Evolutionary conservation across 2,888 invertebrate genomes (phyloP).

Genomic region (Chymomyza fuscimana): DNA sequence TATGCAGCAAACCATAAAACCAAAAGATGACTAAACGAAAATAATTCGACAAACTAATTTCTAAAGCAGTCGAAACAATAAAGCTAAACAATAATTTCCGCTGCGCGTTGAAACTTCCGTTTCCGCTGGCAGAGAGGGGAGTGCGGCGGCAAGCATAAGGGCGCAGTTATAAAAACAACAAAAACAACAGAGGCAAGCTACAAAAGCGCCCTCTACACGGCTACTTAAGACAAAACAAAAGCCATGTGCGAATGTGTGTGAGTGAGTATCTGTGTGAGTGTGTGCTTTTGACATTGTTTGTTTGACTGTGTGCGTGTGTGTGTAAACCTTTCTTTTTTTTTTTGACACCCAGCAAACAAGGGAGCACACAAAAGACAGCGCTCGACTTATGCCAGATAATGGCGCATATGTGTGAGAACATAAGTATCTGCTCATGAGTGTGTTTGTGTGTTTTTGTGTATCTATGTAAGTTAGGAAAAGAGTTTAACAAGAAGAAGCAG

Average conservation of each 20-base stretch:
- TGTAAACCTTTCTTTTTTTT: slow-evolving; percentile 30
- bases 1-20: slow-evolving; percentile 15
- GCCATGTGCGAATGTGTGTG: slow-evolving; percentile 25
- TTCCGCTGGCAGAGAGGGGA: slow-evolving; percentile 34
- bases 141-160: slow-evolving; percentile 7
- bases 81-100: slow-evolving; percentile 71
- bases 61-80: slow-evolving; percentile 69
- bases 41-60: slow-evolving; percentile 68
- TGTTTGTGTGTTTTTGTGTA: neutral
- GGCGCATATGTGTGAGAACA: neutral
- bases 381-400: slow-evolving; percentile 15
- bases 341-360: slow-evolving; percentile 39
- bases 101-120: slow-evolving; percentile 66
- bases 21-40: slow-evolving; percentile 53
- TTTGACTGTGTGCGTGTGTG: slow-evolving; percentile 10
- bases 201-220: slow-evolving; percentile 17
- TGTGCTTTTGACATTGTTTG: neutral
- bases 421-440: slow-evolving; percentile 9
- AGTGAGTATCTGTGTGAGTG: slow-evolving; percentile 9
- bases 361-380: slow-evolving; percentile 34
- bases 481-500: neutral
- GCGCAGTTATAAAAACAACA: slow-evolving; percentile 23
- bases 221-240: slow-evolving; percentile 61
- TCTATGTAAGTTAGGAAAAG: neutral
- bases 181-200: neutral